Conservation (phyloP, 64 coral and sea anemone genomes). For the Actinia equina region DNA sequence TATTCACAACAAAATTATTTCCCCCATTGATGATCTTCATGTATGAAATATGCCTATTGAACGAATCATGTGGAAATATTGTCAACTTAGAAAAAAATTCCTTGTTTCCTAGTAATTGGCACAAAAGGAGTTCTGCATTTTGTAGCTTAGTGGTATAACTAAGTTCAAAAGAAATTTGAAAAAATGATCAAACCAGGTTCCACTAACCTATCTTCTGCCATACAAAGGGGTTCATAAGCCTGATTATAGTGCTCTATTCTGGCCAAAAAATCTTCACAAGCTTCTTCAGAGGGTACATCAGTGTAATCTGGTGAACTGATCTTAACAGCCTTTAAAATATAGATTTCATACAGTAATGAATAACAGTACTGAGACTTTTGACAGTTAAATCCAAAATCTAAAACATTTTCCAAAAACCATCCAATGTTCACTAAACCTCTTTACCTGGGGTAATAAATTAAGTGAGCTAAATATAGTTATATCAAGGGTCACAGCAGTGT, state of each 20-base stretch:
- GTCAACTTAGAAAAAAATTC: no score
- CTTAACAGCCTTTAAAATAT: conserved; percentile 76
- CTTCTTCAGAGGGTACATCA: conserved; percentile 78
- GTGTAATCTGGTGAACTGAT: conserved; percentile 96
- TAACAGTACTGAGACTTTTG: neutral
- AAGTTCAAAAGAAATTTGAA: no score
- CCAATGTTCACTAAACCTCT: no score
- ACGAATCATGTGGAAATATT: neutral
- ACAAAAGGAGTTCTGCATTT: no score
- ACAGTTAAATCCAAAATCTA: no score
- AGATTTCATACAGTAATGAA: neutral
- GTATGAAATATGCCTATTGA: conserved; percentile 61
- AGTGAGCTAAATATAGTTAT: no score
- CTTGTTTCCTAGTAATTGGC: no score
- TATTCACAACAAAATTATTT: conserved; percentile 83
- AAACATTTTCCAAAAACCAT: no score
- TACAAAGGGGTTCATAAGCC: conserved; percentile 79
- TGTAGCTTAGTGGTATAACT: no score
- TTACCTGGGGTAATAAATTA: no score
- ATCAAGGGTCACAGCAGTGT: no score
- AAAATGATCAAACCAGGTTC: neutral
- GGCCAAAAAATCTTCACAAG: conserved; percentile 85
- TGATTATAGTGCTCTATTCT: conserved; percentile 85
- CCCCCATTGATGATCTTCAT: conserved; percentile 94
- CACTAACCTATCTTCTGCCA: conserved; percentile 65